Evolutionary conservation across 1,140 invertebrate species (phyloP), one percentile per base, ranked within the genome.

Genomic region (Neomicropteryx cornuta): DNA sequence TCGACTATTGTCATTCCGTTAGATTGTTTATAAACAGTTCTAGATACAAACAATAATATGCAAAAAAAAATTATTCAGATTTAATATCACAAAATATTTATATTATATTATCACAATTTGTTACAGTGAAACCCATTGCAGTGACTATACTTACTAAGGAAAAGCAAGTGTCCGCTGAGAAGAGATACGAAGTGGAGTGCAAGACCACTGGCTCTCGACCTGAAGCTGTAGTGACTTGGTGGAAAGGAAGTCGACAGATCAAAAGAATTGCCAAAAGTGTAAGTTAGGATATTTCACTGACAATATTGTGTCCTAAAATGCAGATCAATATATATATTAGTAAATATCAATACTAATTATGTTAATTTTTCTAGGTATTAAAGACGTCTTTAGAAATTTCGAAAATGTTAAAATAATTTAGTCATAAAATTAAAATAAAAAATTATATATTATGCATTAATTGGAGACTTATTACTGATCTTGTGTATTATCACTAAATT

Each of bases 221-320:
- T 1, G 75, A 81, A 44, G 83, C 87, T 2, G 62, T 75, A n/a
- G 85, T 92, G 48, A 81, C 82, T 16, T 91, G 84, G 83, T 87
- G 81, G 81, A 87, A 85, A 55, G 81, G 80, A 42, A 83, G 76
- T 52, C 72, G 79, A 49, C 79, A 81, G 53, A 74, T 89, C 24
- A 81, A 83, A 60, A 72, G 75, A 55, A 74, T 81, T 56, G 76
- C 77, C 35, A 81, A 84, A 62, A 84, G 78, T 52, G 83, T 87
- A 64, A 84, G 82, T 77, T 50, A 41, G 10, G 36, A 33, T 38
- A 35, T 52, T 46, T 40, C 42, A 47, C 49, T 50, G 46, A 47
- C 49, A 47, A 52, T 54, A 39, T 44, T 58, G 52, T 57, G 39
- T 34, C 33, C 38, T 43, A 27, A 8, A 8, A 27, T 27, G n/a